These are phyloP conservation scores for Archips xylosteana DNA, from an alignment of 2,888 invertebrate genomes.

Conservation along the genomic window DNA sequence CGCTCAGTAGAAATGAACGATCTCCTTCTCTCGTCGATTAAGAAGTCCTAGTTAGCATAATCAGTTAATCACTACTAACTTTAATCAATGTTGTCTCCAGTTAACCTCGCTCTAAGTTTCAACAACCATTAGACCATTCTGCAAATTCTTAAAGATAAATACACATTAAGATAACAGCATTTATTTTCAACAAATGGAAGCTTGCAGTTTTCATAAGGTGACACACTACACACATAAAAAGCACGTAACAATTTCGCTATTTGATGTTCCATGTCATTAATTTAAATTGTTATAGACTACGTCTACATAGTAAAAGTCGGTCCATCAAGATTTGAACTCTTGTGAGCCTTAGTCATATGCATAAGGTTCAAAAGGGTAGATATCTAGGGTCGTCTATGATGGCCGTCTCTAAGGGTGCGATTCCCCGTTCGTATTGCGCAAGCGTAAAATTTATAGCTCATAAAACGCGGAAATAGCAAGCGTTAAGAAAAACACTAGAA, in stretches of 20 bases:
- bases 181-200: conserved; percentile 64
- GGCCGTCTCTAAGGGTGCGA: conserved; percentile 6
- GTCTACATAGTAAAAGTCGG: conserved; percentile 1
- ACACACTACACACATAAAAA: conserved; percentile 71
- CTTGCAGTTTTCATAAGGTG: conserved; percentile 64
- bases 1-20: background rate
- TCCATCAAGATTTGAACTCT: conserved; percentile 12
- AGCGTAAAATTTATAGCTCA: conserved; percentile 30
- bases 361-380: conserved; percentile 18
- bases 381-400: conserved; percentile 9
- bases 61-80: conserved; percentile 10
- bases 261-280: conserved; percentile 52
- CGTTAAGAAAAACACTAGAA: conserved; percentile 20
- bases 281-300: conserved; percentile 10
- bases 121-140: conserved; percentile 49
- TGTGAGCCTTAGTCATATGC: conserved; percentile 10
- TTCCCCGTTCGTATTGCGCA: conserved; percentile 2
- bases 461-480: conserved; percentile 26
- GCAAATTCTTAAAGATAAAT: conserved; percentile 53
- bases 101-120: conserved; percentile 48
- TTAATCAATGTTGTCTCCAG: conserved; percentile 8
- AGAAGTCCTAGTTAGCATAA: conserved; percentile 14
- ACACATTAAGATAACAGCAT: conserved; percentile 65
- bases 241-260: conserved; percentile 61
- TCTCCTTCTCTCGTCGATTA: background rate